Conservation (phyloP, 1,140 invertebrate species). For the Habropoda laboriosa region DNA sequence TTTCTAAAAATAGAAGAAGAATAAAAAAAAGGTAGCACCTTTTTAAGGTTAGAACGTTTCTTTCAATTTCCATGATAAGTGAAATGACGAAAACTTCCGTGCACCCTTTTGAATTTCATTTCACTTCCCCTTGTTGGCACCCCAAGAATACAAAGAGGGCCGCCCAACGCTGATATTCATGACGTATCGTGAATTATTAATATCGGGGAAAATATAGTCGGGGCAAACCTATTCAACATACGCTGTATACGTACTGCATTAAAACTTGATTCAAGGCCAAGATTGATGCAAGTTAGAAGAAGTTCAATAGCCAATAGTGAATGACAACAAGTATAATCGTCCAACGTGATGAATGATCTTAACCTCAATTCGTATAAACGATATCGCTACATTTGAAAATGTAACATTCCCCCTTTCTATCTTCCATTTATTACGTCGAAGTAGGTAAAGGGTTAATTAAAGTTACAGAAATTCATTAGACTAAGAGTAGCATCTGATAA, state of each 20-base stretch:
- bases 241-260: neutral
- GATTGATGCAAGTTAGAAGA: too few relatives aligned
- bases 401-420: too few relatives aligned
- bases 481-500: too few relatives aligned
- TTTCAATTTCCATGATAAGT: neutral
- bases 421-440: neutral
- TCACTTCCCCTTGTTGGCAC: neutral
- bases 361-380: neutral
- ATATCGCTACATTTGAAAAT: neutral
- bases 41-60: neutral
- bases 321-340: neutral
- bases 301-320: neutral
- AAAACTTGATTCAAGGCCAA: neutral
- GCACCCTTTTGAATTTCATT: neutral
- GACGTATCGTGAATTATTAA: slow-evolving; percentile 13
- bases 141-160: neutral
- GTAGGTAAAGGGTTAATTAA: neutral
- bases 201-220: neutral
- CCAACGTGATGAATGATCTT: neutral
- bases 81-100: too few relatives aligned
- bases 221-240: neutral
- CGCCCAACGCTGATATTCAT: neutral
- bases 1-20: too few relatives aligned
- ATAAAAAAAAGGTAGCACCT: too few relatives aligned
- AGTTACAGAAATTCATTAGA: neutral